These are phyloP conservation scores for Gymnodraco acuticeps DNA, from an alignment of 2,797 vertebrate genomes.

Conservation along the genomic window DNA sequence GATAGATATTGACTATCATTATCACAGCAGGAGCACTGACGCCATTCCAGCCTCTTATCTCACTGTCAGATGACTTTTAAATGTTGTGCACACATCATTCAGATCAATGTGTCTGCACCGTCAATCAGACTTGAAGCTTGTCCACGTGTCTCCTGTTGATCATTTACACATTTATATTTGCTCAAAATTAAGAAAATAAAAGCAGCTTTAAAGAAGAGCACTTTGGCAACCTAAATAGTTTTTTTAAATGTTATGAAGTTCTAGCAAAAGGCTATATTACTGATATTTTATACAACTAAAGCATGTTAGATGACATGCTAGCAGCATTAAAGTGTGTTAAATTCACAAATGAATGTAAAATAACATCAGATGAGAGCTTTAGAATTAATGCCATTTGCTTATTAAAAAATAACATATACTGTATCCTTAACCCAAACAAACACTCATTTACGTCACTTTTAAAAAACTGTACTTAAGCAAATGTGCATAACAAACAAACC, in stretches of 20 bases:
- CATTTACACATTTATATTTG: slow-evolving; percentile 17
- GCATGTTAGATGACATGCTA: too few relatives aligned
- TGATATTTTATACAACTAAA: too few relatives aligned
- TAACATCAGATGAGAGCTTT: too few relatives aligned
- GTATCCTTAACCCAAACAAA: too few relatives aligned
- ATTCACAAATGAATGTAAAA: too few relatives aligned
- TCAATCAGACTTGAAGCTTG: slow-evolving; percentile 17
- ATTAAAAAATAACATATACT: too few relatives aligned
- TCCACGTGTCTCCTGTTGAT: slow-evolving; percentile 20
- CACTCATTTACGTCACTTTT: too few relatives aligned
- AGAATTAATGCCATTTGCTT: too few relatives aligned
- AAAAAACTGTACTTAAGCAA: too few relatives aligned
- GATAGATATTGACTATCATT: slow-evolving; percentile 70
- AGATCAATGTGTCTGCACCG: slow-evolving; percentile 25
- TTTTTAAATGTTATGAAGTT: not conserved
- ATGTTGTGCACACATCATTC: slow-evolving; percentile 65
- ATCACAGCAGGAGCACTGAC: slow-evolving; percentile 18
- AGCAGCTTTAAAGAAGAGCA: not conserved
- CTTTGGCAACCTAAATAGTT: not conserved
- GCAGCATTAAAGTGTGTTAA: too few relatives aligned
- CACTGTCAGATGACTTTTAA: slow-evolving; percentile 69
- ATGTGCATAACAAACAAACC: too few relatives aligned
- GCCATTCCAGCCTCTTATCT: slow-evolving; percentile 53
- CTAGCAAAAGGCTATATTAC: not conserved
- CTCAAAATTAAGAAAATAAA: not conserved